Evolutionary conservation across 2,888 invertebrate genomes (phyloP).

Genomic region (Chaitophorus viminalis): DNA sequence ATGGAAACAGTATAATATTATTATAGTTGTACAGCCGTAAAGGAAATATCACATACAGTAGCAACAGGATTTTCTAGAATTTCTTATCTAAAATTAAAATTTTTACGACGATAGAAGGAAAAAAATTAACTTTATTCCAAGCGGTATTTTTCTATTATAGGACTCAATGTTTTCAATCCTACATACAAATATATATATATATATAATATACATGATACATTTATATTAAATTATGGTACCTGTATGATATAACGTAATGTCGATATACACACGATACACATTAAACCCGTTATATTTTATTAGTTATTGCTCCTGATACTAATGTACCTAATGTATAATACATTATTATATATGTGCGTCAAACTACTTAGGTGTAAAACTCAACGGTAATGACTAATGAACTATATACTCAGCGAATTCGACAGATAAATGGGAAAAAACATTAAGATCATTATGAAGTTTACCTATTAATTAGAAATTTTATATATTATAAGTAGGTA

Average conservation of each 20-base stretch:
- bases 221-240: background rate
- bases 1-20: background rate
- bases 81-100: constrained; percentile 28
- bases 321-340: background rate
- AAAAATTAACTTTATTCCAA: background rate
- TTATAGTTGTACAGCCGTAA: background rate
- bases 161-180: background rate
- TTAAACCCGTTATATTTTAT: background rate
- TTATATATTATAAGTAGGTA: background rate
- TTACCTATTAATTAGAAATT: background rate
- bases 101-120: constrained; percentile 29
- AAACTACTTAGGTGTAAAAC: too few relatives aligned
- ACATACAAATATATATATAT: too few relatives aligned
- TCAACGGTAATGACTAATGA: background rate
- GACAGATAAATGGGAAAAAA: background rate
- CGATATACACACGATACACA: background rate
- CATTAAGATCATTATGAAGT: background rate
- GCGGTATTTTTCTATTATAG: background rate
- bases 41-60: constrained; percentile 32
- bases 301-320: background rate
- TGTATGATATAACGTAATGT: background rate
- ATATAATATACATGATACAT: too few relatives aligned
- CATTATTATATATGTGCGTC: background rate
- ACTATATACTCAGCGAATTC: background rate
- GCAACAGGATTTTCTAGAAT: constrained; percentile 36